Conservation (phyloP, 2,797 vertebrate genomes). For the Sarcoramphus papa region DNA sequence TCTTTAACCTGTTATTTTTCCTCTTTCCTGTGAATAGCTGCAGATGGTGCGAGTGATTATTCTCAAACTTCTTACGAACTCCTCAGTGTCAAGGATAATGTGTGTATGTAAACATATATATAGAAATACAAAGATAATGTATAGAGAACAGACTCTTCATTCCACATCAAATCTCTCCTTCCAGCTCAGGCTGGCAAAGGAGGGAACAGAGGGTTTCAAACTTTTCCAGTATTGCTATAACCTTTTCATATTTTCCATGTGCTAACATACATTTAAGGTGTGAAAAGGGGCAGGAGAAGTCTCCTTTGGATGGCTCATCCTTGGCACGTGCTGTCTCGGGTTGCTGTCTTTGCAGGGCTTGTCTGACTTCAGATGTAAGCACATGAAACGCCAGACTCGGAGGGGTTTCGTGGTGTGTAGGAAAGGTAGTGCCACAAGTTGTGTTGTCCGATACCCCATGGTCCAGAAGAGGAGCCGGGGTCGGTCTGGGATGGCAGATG, state of each 20-base stretch:
- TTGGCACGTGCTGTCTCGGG: rapidly evolving
- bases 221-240: not conserved
- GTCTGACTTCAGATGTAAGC: not conserved
- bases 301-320: not conserved
- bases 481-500: rapidly evolving
- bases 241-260: not conserved
- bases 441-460: rapidly evolving
- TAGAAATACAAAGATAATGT: not conserved
- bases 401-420: not conserved
- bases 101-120: not conserved
- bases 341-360: not conserved
- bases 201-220: not conserved
- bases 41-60: not conserved
- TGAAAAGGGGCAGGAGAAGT: not conserved
- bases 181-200: not conserved
- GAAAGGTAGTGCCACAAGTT: not conserved
- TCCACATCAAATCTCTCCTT: not conserved
- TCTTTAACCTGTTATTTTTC: not conserved
- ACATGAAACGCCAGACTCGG: rapidly evolving
- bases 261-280: not conserved
- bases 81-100: not conserved
- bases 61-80: not conserved
- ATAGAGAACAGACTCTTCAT: not conserved
- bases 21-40: not conserved
- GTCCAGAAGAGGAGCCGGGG: rapidly evolving